phyloP scores from a whole-genome alignment of 2,113 vertebrate genomes.

The Pampusana beccarii region DNA sequence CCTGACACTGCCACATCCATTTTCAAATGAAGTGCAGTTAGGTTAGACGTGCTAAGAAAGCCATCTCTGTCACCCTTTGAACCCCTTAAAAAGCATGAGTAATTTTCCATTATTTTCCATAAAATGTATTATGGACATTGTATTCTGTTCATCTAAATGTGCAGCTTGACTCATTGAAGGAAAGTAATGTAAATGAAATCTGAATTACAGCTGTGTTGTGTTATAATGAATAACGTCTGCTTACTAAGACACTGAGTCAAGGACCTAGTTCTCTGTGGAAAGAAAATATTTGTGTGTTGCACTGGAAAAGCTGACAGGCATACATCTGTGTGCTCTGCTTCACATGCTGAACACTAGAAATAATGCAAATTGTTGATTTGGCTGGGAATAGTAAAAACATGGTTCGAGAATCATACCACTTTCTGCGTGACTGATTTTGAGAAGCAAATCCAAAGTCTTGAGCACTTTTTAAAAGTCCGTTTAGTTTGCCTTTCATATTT shows the following conservation, averaged over 20 bases:
- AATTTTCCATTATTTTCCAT: constrained; percentile 9
- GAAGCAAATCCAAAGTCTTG: not conserved
- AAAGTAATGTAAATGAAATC: constrained; percentile 67
- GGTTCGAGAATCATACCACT: not conserved
- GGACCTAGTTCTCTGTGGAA: constrained; percentile 56
- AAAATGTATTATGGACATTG: not conserved
- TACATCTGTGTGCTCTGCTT: constrained; percentile 60
- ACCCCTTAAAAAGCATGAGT: not conserved
- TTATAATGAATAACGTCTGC: constrained; percentile 77
- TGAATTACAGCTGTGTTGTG: constrained; percentile 74
- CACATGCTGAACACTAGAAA: constrained; percentile 43
- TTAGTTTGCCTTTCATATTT: not conserved
- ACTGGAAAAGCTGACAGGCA: constrained; percentile 75
- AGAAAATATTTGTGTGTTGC: constrained; percentile 73
- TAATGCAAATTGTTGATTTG: constrained; percentile 66
- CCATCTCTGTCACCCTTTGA: not conserved
- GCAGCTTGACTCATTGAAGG: constrained; percentile 40
- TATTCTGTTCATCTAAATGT: constrained; percentile 16
- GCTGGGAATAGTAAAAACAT: constrained; percentile 16
- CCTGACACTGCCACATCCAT: not conserved
- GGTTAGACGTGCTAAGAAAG: not conserved
- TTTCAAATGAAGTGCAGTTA: not conserved
- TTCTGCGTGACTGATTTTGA: constrained; percentile 22
- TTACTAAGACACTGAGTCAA: constrained; percentile 74
- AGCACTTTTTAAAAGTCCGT: not conserved